These are phyloP conservation scores for Harpagus bidentatus DNA, from an alignment of 2,113 vertebrate genomes.

Conservation along the genomic window DNA sequence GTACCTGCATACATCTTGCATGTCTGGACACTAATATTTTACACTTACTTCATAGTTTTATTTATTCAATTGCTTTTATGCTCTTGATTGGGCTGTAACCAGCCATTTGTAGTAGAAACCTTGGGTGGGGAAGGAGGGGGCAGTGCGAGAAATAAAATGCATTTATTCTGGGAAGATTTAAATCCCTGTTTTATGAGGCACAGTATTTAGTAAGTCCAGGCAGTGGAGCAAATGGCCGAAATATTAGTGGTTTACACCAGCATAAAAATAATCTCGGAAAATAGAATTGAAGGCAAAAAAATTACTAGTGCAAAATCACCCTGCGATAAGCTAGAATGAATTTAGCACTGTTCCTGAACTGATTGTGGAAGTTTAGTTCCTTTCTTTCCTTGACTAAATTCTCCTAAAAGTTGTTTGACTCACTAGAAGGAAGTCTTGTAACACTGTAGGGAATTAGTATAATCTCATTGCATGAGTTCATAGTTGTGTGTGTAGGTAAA, in stretches of 20 bases:
- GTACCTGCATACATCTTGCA: slow-evolving; percentile 69
- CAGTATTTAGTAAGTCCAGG: slow-evolving; percentile 63
- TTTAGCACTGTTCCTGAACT: neutral
- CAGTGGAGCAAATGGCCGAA: slow-evolving; percentile 49
- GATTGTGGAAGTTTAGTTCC: neutral
- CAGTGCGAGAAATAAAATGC: slow-evolving; percentile 59
- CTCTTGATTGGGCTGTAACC: slow-evolving; percentile 71
- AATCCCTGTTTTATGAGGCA: slow-evolving; percentile 68
- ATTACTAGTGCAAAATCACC: neutral
- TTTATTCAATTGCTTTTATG: slow-evolving; percentile 77
- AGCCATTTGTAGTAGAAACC: slow-evolving; percentile 65
- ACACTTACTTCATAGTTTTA: slow-evolving; percentile 83
- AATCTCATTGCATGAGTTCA: neutral
- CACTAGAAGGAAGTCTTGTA: neutral
- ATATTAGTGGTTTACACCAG: slow-evolving; percentile 29
- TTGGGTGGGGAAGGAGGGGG: slow-evolving; percentile 49
- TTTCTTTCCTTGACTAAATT: neutral
- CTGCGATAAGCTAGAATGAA: neutral
- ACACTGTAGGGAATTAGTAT: neutral
- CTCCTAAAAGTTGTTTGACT: neutral
- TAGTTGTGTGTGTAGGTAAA: slow-evolving; percentile 1
- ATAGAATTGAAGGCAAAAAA: neutral
- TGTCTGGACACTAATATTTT: slow-evolving; percentile 81
- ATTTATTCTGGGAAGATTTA: slow-evolving; percentile 65
- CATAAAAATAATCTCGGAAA: slow-evolving; percentile 40